phyloP scores from a whole-genome alignment of 2,888 invertebrate genomes.

The Schrankia costaestrigalis region DNA sequence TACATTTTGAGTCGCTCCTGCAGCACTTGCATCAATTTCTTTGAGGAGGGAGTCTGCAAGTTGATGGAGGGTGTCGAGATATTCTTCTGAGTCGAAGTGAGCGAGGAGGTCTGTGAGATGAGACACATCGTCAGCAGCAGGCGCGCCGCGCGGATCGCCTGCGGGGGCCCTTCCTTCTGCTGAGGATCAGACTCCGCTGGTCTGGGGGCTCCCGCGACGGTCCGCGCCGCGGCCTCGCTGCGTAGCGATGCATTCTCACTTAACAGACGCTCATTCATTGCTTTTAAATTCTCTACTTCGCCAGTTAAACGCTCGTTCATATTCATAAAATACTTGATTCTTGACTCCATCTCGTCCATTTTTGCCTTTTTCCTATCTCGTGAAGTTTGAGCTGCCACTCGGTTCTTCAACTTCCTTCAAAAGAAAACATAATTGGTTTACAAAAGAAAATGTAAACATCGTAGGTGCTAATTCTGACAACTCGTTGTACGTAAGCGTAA shows the following conservation, averaged over 20 bases:
- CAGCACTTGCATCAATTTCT: constrained; percentile 87
- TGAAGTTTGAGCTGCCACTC: constrained; percentile 98
- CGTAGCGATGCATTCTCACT: constrained; percentile 83
- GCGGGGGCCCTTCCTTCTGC: constrained; percentile 93
- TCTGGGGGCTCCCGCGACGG: constrained; percentile 86
- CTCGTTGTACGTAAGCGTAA: constrained; percentile 23
- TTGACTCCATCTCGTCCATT: constrained; percentile 92
- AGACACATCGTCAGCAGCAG: constrained; percentile 89
- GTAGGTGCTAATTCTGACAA: constrained; percentile 14
- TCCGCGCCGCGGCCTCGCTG: constrained; percentile 80
- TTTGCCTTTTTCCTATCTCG: constrained; percentile 97
- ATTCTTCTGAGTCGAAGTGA: constrained; percentile 87
- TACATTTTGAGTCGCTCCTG: constrained; percentile 84
- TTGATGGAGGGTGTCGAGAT: constrained; percentile 87
- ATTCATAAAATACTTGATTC: constrained; percentile 82
- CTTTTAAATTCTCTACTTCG: constrained; percentile 84
- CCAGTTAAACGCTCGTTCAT: constrained; percentile 83
- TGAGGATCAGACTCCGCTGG: constrained; percentile 94
- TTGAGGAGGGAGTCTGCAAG: constrained; percentile 91
- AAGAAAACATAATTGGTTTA: constrained; percentile 7
- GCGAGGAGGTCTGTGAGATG: constrained; percentile 92
- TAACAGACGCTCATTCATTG: constrained; percentile 84
- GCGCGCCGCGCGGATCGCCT: constrained; percentile 85
- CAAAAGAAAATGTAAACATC: constrained; percentile 14
- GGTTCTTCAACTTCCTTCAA: constrained; percentile 93